A percentile compares a stretch with the other conserved stretches of the same genome.
Conservation (phyloP, 2,888 invertebrate species). For the Apodemia hepburni region DNA sequence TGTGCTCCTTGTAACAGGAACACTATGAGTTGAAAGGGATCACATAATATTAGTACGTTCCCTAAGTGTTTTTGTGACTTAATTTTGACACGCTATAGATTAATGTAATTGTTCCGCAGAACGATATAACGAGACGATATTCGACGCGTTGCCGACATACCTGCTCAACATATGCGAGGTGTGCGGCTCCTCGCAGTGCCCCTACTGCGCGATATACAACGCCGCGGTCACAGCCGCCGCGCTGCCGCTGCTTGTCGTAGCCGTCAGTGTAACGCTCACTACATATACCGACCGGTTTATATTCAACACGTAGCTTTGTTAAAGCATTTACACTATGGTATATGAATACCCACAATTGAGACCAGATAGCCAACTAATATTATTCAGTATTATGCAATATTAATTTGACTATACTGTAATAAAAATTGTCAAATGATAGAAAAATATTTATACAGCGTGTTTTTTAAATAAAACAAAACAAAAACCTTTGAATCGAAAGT, state of each 20-base stretch:
- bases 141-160: conserved; percentile 92
- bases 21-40: too few relatives aligned
- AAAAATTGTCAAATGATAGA: background rate
- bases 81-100: too few relatives aligned
- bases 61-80: too few relatives aligned
- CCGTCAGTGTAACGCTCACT: too few relatives aligned
- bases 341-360: too few relatives aligned
- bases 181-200: conserved; percentile 96
- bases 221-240: conserved; percentile 70
- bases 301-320: too few relatives aligned
- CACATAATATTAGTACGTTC: too few relatives aligned
- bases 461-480: background rate
- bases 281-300: too few relatives aligned
- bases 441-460: background rate
- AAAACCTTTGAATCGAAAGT: background rate
- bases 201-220: conserved; percentile 94
- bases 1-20: too few relatives aligned
- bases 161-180: conserved; percentile 95
- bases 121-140: conserved; percentile 95
- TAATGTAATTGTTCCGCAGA: conserved; percentile 70
- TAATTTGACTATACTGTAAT: background rate
- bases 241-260: conserved; percentile 37
- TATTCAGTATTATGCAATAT: background rate
- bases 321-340: too few relatives aligned
- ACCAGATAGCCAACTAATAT: background rate